Evolutionary conservation across 1,140 invertebrate species (phyloP).

Genomic region (Hormaphis cornu): DNA sequence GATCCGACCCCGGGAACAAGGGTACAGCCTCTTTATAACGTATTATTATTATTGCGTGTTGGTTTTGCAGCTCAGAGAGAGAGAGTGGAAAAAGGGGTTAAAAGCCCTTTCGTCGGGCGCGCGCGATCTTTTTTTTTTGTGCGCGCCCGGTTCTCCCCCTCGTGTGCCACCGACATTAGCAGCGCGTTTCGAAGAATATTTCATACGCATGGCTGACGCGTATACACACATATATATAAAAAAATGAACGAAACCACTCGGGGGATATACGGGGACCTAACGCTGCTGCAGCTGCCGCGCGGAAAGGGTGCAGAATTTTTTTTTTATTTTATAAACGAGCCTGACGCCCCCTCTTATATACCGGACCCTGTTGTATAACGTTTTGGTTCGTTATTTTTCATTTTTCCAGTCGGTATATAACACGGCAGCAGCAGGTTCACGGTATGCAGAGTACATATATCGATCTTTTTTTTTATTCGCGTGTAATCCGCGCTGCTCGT

Average conservation of each 20-base stretch:
- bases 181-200: slow-evolving; percentile 29
- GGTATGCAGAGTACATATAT: too few species aligned
- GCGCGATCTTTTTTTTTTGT: slow-evolving; percentile 21
- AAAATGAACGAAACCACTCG: neutral
- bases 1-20: neutral
- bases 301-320: slow-evolving; percentile 11
- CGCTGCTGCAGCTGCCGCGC: neutral
- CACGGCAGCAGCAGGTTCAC: too few species aligned
- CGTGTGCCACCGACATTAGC: slow-evolving; percentile 24
- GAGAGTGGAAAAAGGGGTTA: slow-evolving; percentile 16
- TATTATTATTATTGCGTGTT: too few species aligned
- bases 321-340: neutral
- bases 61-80: too few species aligned
- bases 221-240: neutral
- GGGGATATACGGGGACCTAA: too few species aligned
- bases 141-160: neutral
- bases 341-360: slow-evolving; percentile 21
- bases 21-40: slow-evolving; percentile 7
- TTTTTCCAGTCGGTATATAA: too few species aligned
- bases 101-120: neutral
- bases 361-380: neutral
- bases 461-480: too few species aligned
- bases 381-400: slow-evolving; percentile 8
- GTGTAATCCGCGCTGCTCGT: too few species aligned
- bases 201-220: slow-evolving; percentile 11